Percentiles rank a stretch among this genome's conserved stretches.
These are phyloP conservation scores for Temnothorax ravouxi DNA, from an alignment of 2,888 invertebrate genomes.

Conservation along the genomic window DNA sequence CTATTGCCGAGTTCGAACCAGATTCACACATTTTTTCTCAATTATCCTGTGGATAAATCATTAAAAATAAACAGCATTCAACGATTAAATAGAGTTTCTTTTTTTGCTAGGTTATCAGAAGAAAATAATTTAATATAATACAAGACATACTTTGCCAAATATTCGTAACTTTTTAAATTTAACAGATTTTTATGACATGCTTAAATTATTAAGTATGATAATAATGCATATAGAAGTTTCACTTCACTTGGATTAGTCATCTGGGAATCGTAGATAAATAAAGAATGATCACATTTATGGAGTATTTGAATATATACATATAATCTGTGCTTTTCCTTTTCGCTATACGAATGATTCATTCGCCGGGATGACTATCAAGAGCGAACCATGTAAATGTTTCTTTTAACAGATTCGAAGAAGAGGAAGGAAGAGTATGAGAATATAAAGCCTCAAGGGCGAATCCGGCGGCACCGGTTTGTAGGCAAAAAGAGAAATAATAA, in stretches of 20 bases:
- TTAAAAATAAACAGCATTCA: not conserved
- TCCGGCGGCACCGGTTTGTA: slow-evolving; percentile 58
- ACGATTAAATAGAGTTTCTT: not conserved
- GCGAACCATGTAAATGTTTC: slow-evolving; percentile 44
- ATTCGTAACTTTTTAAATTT: not conserved
- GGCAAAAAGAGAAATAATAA: slow-evolving; percentile 72
- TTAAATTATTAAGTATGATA: not conserved
- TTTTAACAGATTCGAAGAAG: slow-evolving; percentile 58
- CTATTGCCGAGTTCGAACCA: slow-evolving; percentile 74
- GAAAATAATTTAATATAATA: not conserved
- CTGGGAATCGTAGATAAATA: not conserved
- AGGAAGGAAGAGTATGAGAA: slow-evolving; percentile 59
- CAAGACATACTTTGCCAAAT: not conserved
- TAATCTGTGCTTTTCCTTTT: not conserved
- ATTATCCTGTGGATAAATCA: not conserved
- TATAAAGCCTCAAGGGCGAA: slow-evolving; percentile 81
- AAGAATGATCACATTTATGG: not conserved
- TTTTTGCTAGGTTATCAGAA: not conserved
- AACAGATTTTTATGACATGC: not conserved
- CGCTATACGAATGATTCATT: slow-evolving; percentile 23
- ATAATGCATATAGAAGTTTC: not conserved
- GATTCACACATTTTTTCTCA: slow-evolving; percentile 18
- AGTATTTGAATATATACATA: not conserved
- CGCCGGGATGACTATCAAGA: not conserved
- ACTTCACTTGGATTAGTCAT: not conserved